Evolutionary conservation across 2,888 invertebrate species (phyloP).

Genomic region (Papilio protenor): DNA sequence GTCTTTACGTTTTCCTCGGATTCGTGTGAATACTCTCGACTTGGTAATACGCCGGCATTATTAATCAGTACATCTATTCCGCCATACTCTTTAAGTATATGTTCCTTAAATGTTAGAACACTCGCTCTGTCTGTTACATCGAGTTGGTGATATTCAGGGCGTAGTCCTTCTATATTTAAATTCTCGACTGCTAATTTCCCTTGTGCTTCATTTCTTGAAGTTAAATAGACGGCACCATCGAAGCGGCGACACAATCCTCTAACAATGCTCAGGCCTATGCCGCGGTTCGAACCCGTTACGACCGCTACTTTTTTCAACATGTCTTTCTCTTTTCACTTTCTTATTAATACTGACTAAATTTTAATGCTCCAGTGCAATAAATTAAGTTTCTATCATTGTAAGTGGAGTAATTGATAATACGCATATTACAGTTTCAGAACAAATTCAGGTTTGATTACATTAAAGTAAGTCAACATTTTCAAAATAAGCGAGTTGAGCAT

Average conservation of each 20-base stretch:
- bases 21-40: not conserved
- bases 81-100: slow-evolving; percentile 79
- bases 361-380: not conserved
- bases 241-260: slow-evolving; percentile 84
- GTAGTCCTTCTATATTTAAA: not conserved
- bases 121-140: slow-evolving; percentile 84
- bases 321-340: not conserved
- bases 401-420: not conserved
- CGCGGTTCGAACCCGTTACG: slow-evolving; percentile 87
- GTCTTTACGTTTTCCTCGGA: slow-evolving; percentile 83
- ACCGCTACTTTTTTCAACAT: slow-evolving; percentile 53
- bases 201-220: slow-evolving; percentile 2
- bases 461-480: not conserved
- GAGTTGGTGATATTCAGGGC: slow-evolving; percentile 68
- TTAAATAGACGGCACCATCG: slow-evolving; percentile 52
- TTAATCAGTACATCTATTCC: slow-evolving; percentile 88
- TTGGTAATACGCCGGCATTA: slow-evolving; percentile 79
- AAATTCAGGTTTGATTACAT: not conserved
- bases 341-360: not conserved
- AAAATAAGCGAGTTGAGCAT: not conserved
- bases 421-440: not conserved
- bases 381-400: not conserved
- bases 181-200: not conserved
- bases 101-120: slow-evolving; percentile 76
- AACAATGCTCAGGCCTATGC: slow-evolving; percentile 86